phyloP scores from a whole-genome alignment of 2,797 vertebrate genomes.

The Microtus californicus region DNA sequence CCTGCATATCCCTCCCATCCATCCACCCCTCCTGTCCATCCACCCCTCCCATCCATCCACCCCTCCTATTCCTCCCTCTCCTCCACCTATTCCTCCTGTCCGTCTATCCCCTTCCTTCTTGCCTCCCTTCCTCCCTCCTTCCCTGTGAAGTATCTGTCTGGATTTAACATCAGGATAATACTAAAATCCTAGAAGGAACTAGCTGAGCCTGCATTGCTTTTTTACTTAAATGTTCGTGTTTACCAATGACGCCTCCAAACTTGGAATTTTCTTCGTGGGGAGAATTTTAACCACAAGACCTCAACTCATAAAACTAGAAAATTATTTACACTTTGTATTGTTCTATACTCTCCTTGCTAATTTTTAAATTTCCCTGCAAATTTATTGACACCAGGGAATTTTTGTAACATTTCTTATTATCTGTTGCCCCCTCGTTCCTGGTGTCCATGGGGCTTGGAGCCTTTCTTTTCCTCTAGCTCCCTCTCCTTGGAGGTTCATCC shows the following conservation, averaged over 20 bases:
- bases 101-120: no score
- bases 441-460: background rate
- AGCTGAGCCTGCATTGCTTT: background rate
- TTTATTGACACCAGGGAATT: background rate
- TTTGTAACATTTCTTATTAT: background rate
- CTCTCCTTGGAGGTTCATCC: conserved; percentile 30
- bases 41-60: rapidly evolving
- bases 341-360: background rate
- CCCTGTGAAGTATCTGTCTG: background rate
- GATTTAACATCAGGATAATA: background rate
- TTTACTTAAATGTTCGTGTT: conserved; percentile 5
- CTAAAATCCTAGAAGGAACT: conserved; percentile 4
- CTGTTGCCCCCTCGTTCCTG: background rate
- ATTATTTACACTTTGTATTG: background rate
- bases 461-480: background rate
- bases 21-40: no score
- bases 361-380: conserved; percentile 10
- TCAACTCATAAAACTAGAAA: background rate
- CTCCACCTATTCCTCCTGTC: no score
- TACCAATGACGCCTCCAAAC: background rate
- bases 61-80: rapidly evolving
- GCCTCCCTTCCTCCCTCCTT: no score
- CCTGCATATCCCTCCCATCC: no score
- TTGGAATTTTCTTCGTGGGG: background rate
- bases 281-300: background rate